Percentiles rank a stretch among this genome's conserved stretches.
These are phyloP conservation scores for Oncorhynchus tshawytscha DNA, from an alignment of 2,113 vertebrate species.

Conservation along the genomic window DNA sequence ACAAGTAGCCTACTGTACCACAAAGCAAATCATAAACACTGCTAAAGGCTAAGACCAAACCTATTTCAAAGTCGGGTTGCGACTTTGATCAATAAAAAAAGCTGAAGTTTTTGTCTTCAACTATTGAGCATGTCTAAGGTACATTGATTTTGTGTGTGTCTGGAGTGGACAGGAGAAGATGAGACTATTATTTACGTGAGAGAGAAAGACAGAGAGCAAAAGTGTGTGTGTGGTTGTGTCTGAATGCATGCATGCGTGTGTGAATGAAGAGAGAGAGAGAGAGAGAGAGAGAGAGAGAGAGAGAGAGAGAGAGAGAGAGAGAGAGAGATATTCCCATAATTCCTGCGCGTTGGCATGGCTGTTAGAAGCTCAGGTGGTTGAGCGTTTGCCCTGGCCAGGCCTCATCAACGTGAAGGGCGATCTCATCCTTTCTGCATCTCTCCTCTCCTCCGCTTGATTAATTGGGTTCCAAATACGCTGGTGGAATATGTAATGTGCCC, in stretches of 20 bases:
- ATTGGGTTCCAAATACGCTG: slow-evolving; percentile 92
- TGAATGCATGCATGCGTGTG: slow-evolving; percentile 30
- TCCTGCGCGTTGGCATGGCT: slow-evolving; percentile 93
- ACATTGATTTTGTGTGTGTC: slow-evolving; percentile 32
- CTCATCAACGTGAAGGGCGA: slow-evolving; percentile 99
- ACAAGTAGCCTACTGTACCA: background rate
- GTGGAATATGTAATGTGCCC: slow-evolving; percentile 89
- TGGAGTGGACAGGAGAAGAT: slow-evolving; percentile 30
- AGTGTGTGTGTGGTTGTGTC: background rate
- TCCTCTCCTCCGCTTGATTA: slow-evolving; percentile 95
- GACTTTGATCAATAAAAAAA: background rate
- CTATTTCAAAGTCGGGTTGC: too few relatives aligned
- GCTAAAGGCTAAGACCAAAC: background rate
- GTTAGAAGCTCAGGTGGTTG: slow-evolving; percentile 96
- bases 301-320: slow-evolving; percentile 31
- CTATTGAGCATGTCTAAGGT: slow-evolving; percentile 14
- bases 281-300: slow-evolving; percentile 27
- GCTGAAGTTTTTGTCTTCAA: background rate
- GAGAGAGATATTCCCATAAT: slow-evolving; percentile 92
- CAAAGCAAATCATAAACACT: background rate
- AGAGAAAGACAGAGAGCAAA: slow-evolving; percentile 22
- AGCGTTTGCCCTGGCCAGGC: slow-evolving; percentile 94
- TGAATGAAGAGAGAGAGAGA: slow-evolving; percentile 56
- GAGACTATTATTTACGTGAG: slow-evolving; percentile 60
- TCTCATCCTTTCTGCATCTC: slow-evolving; percentile 98